Evolutionary conservation across 2,113 vertebrate species (phyloP), one percentile per base, ranked within the genome.

Genomic region (Chaenogobius annularis): DNA sequence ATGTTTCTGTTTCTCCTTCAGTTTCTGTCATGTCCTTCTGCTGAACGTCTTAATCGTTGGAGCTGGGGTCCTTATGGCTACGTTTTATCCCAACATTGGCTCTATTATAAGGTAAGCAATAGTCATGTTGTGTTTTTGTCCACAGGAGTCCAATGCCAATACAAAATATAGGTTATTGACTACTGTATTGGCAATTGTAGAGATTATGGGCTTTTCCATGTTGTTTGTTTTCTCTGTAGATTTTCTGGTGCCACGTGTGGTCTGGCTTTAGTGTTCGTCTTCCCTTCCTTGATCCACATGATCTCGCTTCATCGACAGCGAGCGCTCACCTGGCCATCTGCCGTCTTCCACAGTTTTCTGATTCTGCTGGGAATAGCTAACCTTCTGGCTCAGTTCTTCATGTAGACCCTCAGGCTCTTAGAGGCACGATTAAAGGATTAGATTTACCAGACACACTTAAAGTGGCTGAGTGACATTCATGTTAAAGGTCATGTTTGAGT

Each of bases 61-160:
- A 85, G 79, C 93, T 83, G 97, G 97, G 55, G 96, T 98, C 63
- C 83, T 90, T 56, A 94, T 96, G 94, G 96, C 97, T 85, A 94
- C 78, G 87, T 95, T 97, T 82, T 99, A 96, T 84, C 96, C 98
- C 35, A 98, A 99, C 80, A 98, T 99, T 48, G 98, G 98, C 68
- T 94, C 95, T 68, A 98, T 99, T 75, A 98, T 98, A 89, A 94
- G 98, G 97, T 99, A 48, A 66, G 20, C 3, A 65, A 12, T 22
- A 10, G 22, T 20, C 10, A 23, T 23, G 7, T 19, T 19, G 5
- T 19, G 8, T 19, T 52, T 52, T 52, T 46, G 44, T 8, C 14
- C 50, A 52, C 17, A 10, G 19, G 17, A 52, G 17, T 54, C 22
- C 68, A 31, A 73, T 55, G 22, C 68, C 75, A 40, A 9, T 40